phyloP scores from a whole-genome alignment of 2,888 invertebrate genomes.

The Tiphia femorata region DNA sequence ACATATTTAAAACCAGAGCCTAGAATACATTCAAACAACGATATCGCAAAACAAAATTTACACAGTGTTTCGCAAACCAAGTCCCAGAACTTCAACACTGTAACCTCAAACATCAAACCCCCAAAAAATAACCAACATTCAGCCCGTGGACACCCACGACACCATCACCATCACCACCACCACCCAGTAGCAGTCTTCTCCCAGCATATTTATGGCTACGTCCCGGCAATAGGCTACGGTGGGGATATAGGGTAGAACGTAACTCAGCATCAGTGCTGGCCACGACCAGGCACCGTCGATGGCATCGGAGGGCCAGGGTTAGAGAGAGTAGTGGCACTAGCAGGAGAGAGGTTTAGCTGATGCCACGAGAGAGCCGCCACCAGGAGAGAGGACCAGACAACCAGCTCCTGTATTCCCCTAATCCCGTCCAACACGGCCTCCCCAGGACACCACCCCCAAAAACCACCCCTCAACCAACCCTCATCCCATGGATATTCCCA shows the following conservation, averaged over 20 bases:
- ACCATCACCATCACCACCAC: not conserved
- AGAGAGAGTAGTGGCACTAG: too few relatives aligned
- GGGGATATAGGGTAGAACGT: conserved; percentile 65
- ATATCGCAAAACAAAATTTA: too few relatives aligned
- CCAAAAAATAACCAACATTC: too few relatives aligned
- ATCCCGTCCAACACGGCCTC: conserved; percentile 61
- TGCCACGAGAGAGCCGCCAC: too few relatives aligned
- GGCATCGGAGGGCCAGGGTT: conserved; percentile 18
- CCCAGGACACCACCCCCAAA: conserved; percentile 29
- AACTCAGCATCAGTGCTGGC: conserved; percentile 66
- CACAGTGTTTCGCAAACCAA: too few relatives aligned
- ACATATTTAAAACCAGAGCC: too few relatives aligned
- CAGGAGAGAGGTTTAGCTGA: too few relatives aligned
- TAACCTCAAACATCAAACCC: too few relatives aligned
- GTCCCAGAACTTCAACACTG: too few relatives aligned
- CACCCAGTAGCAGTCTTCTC: conserved; percentile 6
- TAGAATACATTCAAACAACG: too few relatives aligned
- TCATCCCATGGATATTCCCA: conserved; percentile 41
- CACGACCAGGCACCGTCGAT: conserved; percentile 4
- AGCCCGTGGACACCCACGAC: not conserved
- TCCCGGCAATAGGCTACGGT: conserved; percentile 57
- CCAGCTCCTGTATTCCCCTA: conserved; percentile 51
- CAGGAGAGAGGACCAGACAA: conserved; percentile 17
- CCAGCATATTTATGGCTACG: conserved; percentile 53
- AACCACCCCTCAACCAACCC: conserved; percentile 17